A percentile compares a stretch with the other conserved stretches of the same genome.
phyloP scores from a whole-genome alignment of 2,888 invertebrate genomes.

The Lampropteryx suffumata region DNA sequence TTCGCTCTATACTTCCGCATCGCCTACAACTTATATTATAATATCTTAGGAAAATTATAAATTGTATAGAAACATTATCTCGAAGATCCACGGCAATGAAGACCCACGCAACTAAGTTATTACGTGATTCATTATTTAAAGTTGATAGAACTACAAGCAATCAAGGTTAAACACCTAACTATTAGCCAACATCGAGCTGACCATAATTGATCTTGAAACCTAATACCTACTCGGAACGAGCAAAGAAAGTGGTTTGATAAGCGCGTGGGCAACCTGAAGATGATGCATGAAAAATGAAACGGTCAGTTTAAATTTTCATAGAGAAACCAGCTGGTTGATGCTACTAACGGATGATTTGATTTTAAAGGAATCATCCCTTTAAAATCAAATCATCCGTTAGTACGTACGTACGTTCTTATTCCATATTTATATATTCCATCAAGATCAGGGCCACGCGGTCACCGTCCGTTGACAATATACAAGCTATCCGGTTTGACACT shows the following conservation, averaged over 20 bases:
- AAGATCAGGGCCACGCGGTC: constrained; percentile 78
- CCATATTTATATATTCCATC: too few species aligned
- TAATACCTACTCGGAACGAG: too few species aligned
- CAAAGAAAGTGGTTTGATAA: too few species aligned
- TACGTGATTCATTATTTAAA: constrained; percentile 47
- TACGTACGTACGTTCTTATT: too few species aligned
- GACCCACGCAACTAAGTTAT: constrained; percentile 43
- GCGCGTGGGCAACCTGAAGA: too few species aligned
- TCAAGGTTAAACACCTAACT: constrained; percentile 41
- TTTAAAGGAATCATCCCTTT: too few species aligned
- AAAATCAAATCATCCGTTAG: too few species aligned
- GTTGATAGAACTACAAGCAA: constrained; percentile 36
- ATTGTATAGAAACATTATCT: constrained; percentile 27
- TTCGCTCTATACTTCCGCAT: constrained; percentile 9
- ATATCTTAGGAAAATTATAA: constrained; percentile 13
- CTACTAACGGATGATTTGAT: too few species aligned
- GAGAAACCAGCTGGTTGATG: too few species aligned
- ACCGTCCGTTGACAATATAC: constrained; percentile 50
- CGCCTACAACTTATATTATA: constrained; percentile 17
- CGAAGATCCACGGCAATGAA: constrained; percentile 43
- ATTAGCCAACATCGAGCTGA: background rate
- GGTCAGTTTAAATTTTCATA: too few species aligned
- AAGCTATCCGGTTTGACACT: constrained; percentile 56
- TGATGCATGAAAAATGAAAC: too few species aligned
- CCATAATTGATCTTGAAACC: too few species aligned